phyloP scores from a whole-genome alignment of 2,888 invertebrate genomes.

The Clanis bilineata region DNA sequence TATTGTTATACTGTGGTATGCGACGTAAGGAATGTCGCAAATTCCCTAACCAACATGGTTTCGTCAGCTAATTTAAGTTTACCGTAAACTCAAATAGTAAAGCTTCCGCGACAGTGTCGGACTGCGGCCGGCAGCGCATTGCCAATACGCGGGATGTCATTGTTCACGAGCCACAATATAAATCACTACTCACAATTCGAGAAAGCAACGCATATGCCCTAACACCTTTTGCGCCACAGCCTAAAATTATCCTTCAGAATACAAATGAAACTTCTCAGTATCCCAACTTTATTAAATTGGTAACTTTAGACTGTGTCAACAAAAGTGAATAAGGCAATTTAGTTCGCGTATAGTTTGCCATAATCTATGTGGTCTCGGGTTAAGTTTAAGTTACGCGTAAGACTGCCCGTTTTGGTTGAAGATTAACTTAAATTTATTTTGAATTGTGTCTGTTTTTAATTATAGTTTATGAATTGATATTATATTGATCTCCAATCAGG shows the following conservation, averaged over 20 bases:
- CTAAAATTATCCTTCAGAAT: conserved; percentile 26
- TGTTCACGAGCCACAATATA: conserved; percentile 76
- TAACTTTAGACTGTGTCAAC: conserved; percentile 29
- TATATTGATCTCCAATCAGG: not conserved
- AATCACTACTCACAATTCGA: conserved; percentile 58
- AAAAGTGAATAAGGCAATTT: conserved; percentile 32
- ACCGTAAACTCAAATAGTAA: conserved; percentile 63
- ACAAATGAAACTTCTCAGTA: conserved; percentile 20
- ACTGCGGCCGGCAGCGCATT: conserved; percentile 46
- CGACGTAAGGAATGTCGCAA: conserved; percentile 19
- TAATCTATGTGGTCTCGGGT: conserved; percentile 32
- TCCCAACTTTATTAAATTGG: conserved; percentile 22
- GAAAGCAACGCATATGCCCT: conserved; percentile 51
- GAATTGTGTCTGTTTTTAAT: not conserved
- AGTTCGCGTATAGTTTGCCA: conserved; percentile 17
- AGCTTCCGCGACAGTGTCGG: conserved; percentile 61
- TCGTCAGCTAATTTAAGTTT: conserved; percentile 73
- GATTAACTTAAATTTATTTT: not conserved
- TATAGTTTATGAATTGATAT: not conserved
- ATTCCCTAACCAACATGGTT: conserved; percentile 52
- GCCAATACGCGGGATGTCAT: conserved; percentile 61
- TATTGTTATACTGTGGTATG: not conserved
- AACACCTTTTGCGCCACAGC: conserved; percentile 42
- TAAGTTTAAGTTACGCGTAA: conserved; percentile 28
- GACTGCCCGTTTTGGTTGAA: conserved; percentile 25